phyloP scores from a whole-genome alignment of 2,888 invertebrate genomes.

The Ganaspis brasiliensis region DNA sequence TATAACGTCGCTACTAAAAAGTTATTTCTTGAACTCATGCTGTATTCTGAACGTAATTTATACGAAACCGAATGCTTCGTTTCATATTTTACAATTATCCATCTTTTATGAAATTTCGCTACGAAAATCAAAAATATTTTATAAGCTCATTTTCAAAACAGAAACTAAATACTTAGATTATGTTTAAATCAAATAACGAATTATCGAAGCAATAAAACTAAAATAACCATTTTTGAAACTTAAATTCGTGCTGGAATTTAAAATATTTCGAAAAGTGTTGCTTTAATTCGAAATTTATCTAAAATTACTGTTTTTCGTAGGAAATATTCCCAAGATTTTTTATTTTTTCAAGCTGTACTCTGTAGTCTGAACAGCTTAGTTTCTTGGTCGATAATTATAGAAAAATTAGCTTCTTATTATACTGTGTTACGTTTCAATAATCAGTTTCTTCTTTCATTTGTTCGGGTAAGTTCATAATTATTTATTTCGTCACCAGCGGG shows the following conservation, averaged over 20 bases:
- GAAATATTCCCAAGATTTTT: not conserved
- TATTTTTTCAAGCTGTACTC: not conserved
- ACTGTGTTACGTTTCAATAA: slow-evolving; percentile 31
- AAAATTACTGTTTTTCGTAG: not conserved
- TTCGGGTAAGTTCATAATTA: not conserved
- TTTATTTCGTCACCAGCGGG: slow-evolving; percentile 1
- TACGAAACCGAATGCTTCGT: no score
- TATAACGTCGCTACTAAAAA: not conserved
- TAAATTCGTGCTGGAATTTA: no score
- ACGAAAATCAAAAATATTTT: no score
- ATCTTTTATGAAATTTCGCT: no score
- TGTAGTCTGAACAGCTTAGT: not conserved
- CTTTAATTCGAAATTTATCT: no score
- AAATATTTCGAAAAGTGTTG: no score
- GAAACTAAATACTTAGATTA: no score
- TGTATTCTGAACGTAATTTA: slow-evolving; percentile 51
- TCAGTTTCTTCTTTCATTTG: slow-evolving; percentile 41
- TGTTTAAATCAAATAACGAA: no score
- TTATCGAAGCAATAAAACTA: no score
- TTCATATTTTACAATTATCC: no score
- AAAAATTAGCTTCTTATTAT: slow-evolving; percentile 26
- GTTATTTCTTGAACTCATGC: slow-evolving; percentile 32
- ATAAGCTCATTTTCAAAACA: no score
- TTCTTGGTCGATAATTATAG: not conserved
- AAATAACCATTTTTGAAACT: no score